phyloP scores from a whole-genome alignment of 2,797 vertebrate species.

The Tragopan temminckii region DNA sequence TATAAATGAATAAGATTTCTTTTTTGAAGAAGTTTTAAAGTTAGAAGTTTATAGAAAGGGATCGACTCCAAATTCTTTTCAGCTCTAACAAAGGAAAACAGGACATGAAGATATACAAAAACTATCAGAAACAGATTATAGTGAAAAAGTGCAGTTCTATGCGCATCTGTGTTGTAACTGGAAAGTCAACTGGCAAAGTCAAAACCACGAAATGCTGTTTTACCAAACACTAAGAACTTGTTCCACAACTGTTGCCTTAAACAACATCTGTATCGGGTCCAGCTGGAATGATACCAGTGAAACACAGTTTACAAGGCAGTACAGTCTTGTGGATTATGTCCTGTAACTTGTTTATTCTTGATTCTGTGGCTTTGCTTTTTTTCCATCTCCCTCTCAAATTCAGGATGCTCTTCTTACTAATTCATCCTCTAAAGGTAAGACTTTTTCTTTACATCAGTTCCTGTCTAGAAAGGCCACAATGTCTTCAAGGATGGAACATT shows the following conservation, averaged over 20 bases:
- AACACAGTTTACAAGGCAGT: background rate
- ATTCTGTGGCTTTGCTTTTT: background rate
- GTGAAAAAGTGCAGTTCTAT: background rate
- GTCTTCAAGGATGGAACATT: background rate
- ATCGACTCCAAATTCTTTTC: background rate
- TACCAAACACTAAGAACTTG: slow-evolving; percentile 14
- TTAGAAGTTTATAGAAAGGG: background rate
- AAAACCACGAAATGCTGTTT: slow-evolving; percentile 18
- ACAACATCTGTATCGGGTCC: background rate
- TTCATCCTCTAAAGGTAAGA: background rate
- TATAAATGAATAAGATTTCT: background rate
- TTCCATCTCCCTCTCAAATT: background rate
- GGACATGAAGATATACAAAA: background rate
- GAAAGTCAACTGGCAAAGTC: slow-evolving; percentile 27
- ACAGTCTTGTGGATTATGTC: background rate
- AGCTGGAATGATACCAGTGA: slow-evolving; percentile 1
- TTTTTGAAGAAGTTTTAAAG: background rate
- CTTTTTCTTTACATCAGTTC: background rate
- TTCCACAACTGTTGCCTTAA: slow-evolving; percentile 37
- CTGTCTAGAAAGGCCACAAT: background rate
- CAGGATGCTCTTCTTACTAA: background rate
- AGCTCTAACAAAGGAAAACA: background rate
- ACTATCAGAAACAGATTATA: background rate
- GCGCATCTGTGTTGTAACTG: background rate
- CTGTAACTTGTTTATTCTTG: slow-evolving; percentile 39